These are phyloP conservation scores for Ptychadena robeensis DNA, from an alignment of 2,797 vertebrate genomes.

Conservation along the genomic window DNA sequence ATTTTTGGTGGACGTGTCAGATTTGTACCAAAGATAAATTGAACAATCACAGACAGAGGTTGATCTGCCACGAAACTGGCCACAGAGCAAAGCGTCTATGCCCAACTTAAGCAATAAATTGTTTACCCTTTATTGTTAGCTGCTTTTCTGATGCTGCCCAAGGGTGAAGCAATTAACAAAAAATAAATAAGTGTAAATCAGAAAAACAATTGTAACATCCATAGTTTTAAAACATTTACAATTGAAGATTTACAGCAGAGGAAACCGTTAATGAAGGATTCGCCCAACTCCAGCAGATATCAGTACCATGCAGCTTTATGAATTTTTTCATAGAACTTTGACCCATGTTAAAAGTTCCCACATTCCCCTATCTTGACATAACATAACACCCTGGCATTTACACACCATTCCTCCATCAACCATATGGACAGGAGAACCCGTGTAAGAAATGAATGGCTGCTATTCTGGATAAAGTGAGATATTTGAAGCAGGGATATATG, in stretches of 20 bases:
- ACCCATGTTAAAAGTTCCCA: constrained; percentile 1
- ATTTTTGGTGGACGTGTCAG: too few relatives aligned
- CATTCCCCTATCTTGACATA: constrained; percentile 17
- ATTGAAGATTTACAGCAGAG: background rate
- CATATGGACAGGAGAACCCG: constrained; percentile 7
- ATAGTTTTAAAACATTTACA: background rate
- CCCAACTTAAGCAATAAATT: too few relatives aligned
- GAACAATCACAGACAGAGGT: too few relatives aligned
- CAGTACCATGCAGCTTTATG: background rate
- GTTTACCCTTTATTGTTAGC: too few relatives aligned
- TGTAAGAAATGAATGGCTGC: background rate
- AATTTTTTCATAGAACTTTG: constrained; percentile 38
- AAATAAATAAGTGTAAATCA: too few relatives aligned
- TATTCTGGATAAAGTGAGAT: constrained; percentile 10
- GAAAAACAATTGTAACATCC: too few relatives aligned
- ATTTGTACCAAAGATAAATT: too few relatives aligned
- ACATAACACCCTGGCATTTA: constrained; percentile 22
- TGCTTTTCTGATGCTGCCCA: too few relatives aligned
- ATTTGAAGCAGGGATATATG: constrained; percentile 28
- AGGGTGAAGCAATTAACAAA: too few relatives aligned
- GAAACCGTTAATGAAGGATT: background rate
- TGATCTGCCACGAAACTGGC: too few relatives aligned
- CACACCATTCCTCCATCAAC: constrained; percentile 11
- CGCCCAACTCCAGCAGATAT: background rate
- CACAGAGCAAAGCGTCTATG: too few relatives aligned